phyloP scores from a whole-genome alignment of 2,888 invertebrate genomes.

The Drosophila diplacantha region DNA sequence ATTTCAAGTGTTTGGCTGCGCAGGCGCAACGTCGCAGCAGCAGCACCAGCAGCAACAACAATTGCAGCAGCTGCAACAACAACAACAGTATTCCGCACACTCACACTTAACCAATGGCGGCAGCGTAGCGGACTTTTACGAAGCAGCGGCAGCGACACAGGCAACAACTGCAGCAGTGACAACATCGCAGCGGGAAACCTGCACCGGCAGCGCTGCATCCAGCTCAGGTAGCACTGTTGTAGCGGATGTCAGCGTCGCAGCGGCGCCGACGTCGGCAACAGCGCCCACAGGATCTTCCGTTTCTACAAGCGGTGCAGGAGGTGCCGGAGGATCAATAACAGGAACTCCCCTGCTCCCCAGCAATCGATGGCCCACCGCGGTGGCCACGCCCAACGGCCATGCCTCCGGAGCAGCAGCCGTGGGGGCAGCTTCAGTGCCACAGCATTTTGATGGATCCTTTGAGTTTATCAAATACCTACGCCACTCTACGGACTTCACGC shows the following conservation, averaged over 20 bases:
- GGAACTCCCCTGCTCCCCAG: constrained; percentile 33
- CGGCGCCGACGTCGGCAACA: constrained; percentile 26
- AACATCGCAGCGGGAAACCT: constrained; percentile 32
- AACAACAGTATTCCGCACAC: constrained; percentile 61
- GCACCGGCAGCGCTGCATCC: constrained; percentile 9
- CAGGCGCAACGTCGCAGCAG: constrained; percentile 42
- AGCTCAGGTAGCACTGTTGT: constrained; percentile 36
- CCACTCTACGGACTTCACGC: constrained; percentile 74
- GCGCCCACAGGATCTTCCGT: constrained; percentile 8
- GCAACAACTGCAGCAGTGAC: constrained; percentile 22
- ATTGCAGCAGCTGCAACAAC: constrained; percentile 36
- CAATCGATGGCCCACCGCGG: constrained; percentile 69
- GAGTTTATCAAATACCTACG: constrained; percentile 77
- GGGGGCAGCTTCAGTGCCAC: constrained; percentile 40
- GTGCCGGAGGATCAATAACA: constrained; percentile 5
- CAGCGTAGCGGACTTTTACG: constrained; percentile 48
- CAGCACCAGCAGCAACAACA: constrained; percentile 47
- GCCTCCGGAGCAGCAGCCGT: constrained; percentile 31
- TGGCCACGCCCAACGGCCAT: constrained; percentile 63
- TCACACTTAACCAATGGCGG: constrained; percentile 54
- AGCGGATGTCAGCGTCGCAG: constrained; percentile 13
- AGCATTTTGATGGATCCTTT: constrained; percentile 77
- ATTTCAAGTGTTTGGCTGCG: constrained; percentile 74
- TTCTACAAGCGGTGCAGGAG: constrained; percentile 10
- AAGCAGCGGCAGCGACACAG: constrained; percentile 36